Base-by-base conservation (phyloP, 2,797 vertebrate genomes). In the Karalla daura region DNA sequence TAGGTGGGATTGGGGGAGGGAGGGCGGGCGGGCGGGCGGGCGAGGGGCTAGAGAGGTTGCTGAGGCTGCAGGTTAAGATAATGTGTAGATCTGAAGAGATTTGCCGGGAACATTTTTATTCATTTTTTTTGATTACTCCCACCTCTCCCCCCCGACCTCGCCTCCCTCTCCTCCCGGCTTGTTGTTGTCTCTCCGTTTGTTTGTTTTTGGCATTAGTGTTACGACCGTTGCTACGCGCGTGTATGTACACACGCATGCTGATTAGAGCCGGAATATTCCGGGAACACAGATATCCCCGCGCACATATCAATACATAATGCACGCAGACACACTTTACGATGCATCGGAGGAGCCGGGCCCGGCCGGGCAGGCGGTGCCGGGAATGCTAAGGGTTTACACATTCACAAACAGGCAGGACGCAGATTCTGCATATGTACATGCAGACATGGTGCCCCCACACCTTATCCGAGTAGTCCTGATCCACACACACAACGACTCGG, bases 81-180 rank as follows among this genome's bases (percentile, higher is more conserved):
- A 90, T 89, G 88, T 90, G 84, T 76, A 88, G 83, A 95, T 94
- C 93, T 95, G 90, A 70, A 86, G 83, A 95, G 91, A 94, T 94
- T 94, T 94, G 84, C 83, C 82, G 89, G 89, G 58, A 89, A 94
- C 93, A 91, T 95, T 94, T 94, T 94, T 94, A 96, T 94, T 95
- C 94, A 92, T 93, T 94, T 90, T 94, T 90, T 93, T 94, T 94
- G 94, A 94, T 93, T 94, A 90, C 88, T 86, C 86, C 76, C 82
- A 70, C 66, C 81, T 84, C 81, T 77, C 70, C 83, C 81, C 76
- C 70, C 73, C 45, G 10, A 74, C 73, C 81, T 58, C 76, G 40
- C 62, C 80, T 63, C 76, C 68, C 88, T 84, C 78, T 74, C 87
- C 74, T 75, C 84, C 83, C 78, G 91, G n/a, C n/a, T n/a, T 81